Conservation (phyloP, 2,113 vertebrate species). For the Austrofundulus limnaeus region DNA sequence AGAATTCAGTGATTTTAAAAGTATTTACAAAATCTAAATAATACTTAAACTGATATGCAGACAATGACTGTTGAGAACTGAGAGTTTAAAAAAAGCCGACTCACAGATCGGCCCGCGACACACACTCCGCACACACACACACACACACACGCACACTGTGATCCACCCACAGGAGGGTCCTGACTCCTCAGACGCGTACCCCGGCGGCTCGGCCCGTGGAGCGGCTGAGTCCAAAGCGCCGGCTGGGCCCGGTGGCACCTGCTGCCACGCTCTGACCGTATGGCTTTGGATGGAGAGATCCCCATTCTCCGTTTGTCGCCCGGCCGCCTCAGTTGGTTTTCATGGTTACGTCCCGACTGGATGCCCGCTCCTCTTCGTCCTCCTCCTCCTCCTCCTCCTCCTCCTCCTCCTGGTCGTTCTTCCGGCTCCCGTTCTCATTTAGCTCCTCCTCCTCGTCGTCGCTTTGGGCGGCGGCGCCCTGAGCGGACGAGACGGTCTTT, state of each 20-base stretch:
- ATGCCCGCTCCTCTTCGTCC: constrained; percentile 82
- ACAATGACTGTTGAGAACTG: constrained; percentile 47
- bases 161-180: constrained; percentile 68
- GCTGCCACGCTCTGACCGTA: constrained; percentile 79
- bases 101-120: too few relatives aligned
- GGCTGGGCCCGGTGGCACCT: constrained; percentile 35
- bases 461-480: constrained; percentile 48
- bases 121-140: constrained; percentile 16
- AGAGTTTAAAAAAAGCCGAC: constrained; percentile 35
- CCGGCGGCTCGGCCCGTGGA: constrained; percentile 39
- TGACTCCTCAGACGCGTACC: constrained; percentile 53
- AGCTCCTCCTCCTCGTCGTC: constrained; percentile 85
- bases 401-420: constrained; percentile 84
- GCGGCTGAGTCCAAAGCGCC: constrained; percentile 35
- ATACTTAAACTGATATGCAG: constrained; percentile 65
- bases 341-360: constrained; percentile 91
- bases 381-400: constrained; percentile 77
- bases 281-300: constrained; percentile 85
- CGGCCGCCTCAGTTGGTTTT: constrained; percentile 86
- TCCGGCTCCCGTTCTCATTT: constrained; percentile 86
- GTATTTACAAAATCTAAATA: constrained; percentile 73
- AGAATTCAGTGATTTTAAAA: constrained; percentile 73
- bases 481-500: constrained; percentile 67
- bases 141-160: constrained; percentile 45
- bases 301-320: constrained; percentile 43